These are phyloP conservation scores for Alouatta palliata DNA, from an alignment of 2,113 vertebrate genomes.

Conservation along the genomic window DNA sequence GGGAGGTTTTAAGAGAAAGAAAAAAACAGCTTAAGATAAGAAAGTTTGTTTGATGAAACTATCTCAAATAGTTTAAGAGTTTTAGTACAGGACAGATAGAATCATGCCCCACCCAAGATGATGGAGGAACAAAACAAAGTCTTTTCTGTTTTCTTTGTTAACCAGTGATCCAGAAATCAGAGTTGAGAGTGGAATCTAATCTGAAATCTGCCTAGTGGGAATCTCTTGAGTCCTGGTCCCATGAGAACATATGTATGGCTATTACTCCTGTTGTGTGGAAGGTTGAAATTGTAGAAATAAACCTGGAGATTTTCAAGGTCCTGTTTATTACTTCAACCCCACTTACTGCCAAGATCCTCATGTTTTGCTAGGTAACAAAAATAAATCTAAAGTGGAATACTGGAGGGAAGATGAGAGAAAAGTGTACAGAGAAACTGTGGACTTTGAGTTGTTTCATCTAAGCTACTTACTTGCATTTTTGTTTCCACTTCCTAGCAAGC, in stretches of 20 bases:
- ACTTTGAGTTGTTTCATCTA: background rate
- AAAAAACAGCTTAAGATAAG: background rate
- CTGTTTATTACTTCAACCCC: background rate
- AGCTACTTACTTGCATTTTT: background rate
- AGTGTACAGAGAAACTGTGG: background rate
- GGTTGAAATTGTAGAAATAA: constrained; percentile 14
- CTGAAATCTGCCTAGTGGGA: background rate
- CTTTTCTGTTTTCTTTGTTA: background rate
- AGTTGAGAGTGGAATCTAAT: background rate
- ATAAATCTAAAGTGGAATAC: background rate
- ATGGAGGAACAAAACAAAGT: background rate
- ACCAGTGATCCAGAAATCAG: background rate
- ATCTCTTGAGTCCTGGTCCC: background rate
- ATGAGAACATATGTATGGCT: background rate
- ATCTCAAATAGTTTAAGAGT: background rate
- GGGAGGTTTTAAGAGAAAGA: background rate
- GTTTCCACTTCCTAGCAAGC: background rate
- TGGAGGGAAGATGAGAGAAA: background rate
- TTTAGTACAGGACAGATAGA: background rate
- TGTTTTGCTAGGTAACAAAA: background rate
- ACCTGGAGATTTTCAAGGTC: background rate
- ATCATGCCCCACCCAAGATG: background rate
- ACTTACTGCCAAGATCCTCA: background rate
- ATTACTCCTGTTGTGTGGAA: background rate
- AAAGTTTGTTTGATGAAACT: background rate